These are phyloP conservation scores for Drosophila algonquin DNA, from an alignment of 2,888 invertebrate species.

Conservation along the genomic window DNA sequence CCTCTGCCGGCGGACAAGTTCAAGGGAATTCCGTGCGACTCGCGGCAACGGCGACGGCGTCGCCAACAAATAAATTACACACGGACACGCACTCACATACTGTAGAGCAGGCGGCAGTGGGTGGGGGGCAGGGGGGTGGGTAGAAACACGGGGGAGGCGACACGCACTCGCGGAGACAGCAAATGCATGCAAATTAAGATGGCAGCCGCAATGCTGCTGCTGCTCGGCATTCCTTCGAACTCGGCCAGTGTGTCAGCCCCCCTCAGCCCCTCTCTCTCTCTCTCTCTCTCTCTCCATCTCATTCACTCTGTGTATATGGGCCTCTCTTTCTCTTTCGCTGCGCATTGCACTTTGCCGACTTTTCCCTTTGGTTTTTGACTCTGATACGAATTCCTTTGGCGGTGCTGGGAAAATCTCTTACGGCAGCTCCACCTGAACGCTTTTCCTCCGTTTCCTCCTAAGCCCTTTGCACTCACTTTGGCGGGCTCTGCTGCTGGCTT, in stretches of 20 bases:
- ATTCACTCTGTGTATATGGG: not conserved
- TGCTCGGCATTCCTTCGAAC: constrained; percentile 24
- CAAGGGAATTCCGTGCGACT: constrained; percentile 54
- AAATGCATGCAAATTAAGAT: constrained; percentile 66
- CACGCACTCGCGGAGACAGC: constrained; percentile 15
- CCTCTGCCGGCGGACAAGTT: constrained; percentile 53
- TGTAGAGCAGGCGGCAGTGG: not conserved
- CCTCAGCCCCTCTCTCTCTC: not conserved
- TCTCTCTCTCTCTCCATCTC: not conserved
- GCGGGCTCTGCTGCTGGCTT: constrained; percentile 4
- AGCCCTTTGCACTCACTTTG: constrained; percentile 41
- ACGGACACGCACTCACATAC: constrained; percentile 34
- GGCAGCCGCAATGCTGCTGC: constrained; percentile 45
- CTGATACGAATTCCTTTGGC: constrained; percentile 12
- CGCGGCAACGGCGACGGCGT: constrained; percentile 4
- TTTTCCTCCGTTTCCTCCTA: constrained; percentile 43
- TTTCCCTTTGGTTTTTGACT: constrained; percentile 22
- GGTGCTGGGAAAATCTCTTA: constrained; percentile 38
- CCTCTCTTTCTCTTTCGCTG: constrained; percentile 15
- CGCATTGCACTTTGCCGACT: constrained; percentile 47
- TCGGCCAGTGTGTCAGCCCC: constrained; percentile 57
- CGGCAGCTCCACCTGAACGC: constrained; percentile 58
- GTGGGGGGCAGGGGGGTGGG: not conserved
- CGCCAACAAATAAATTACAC: constrained; percentile 56
- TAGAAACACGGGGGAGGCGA: not conserved